Evolutionary conservation across 1,140 invertebrate genomes (phyloP).

Genomic region (Trichonephila clavata): DNA sequence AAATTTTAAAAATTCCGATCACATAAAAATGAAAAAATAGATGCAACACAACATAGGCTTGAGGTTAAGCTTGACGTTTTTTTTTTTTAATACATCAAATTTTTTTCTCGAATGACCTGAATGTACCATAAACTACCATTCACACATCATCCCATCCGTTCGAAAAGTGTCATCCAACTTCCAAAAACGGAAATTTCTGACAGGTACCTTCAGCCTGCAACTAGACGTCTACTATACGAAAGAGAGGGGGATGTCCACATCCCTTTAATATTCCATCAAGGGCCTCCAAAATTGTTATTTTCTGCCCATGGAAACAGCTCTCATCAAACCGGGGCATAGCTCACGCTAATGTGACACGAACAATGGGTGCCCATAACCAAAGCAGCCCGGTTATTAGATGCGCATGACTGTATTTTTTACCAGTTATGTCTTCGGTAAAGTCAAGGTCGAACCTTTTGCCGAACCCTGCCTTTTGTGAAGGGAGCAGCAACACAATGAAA

Average conservation of each 20-base stretch:
- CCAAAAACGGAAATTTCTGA: conserved; percentile 11
- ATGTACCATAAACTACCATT: too few species aligned
- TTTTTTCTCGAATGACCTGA: too few species aligned
- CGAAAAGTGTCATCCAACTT: background rate
- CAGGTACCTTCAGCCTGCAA: background rate
- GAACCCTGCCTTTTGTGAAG: conserved; percentile 47
- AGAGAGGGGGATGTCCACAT: background rate
- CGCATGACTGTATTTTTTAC: conserved; percentile 59
- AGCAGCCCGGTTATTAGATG: conserved; percentile 68
- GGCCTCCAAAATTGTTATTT: conserved; percentile 11
- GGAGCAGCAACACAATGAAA: conserved; percentile 49
- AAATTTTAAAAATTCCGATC: too few species aligned
- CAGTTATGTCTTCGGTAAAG: conserved; percentile 74
- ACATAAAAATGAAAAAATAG: too few species aligned
- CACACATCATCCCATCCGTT: background rate
- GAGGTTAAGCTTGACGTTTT: too few species aligned
- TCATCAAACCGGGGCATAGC: conserved; percentile 7
- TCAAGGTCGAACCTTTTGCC: conserved; percentile 69
- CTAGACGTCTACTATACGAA: background rate
- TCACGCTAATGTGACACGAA: conserved; percentile 53
- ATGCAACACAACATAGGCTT: too few species aligned
- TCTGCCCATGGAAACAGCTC: conserved; percentile 38
- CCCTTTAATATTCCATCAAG: conserved; percentile 34
- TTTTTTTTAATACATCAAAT: too few species aligned
- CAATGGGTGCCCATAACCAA: conserved; percentile 51